Evolutionary conservation across 2,113 vertebrate species (phyloP).

Genomic region (Psophia crepitans): DNA sequence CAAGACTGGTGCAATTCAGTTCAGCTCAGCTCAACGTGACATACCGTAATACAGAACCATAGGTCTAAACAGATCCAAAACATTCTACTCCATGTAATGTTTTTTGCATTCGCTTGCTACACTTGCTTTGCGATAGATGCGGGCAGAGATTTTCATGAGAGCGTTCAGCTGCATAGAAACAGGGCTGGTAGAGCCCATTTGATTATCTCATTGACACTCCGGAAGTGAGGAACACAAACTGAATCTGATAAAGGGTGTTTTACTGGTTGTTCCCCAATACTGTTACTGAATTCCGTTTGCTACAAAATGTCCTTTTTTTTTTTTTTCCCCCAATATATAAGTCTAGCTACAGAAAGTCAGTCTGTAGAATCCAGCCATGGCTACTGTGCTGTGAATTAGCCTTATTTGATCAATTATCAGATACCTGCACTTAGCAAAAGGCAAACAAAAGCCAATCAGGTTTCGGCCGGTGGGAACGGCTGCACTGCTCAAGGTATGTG

Average conservation of each 20-base stretch:
- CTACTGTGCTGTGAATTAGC: constrained; percentile 71
- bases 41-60: neutral
- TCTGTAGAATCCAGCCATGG: constrained; percentile 64
- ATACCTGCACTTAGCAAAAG: constrained; percentile 72
- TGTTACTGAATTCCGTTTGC: constrained; percentile 66
- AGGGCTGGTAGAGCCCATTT: constrained; percentile 26
- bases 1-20: neutral
- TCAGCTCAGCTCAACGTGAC: neutral
- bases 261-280: constrained; percentile 67
- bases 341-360: constrained; percentile 71
- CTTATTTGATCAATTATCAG: constrained; percentile 72
- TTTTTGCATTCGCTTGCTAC: constrained; percentile 13
- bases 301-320: constrained; percentile 60
- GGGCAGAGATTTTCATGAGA: constrained; percentile 28
- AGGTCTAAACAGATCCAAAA: neutral
- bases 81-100: neutral
- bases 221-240: constrained; percentile 49
- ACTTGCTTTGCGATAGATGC: neutral
- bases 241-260: constrained; percentile 19
- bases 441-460: constrained; percentile 73
- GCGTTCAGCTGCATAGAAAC: constrained; percentile 62
- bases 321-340: constrained; percentile 51
- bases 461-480: constrained; percentile 45
- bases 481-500: constrained; percentile 10
- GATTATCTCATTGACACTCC: constrained; percentile 52